Evolutionary conservation across 2,888 invertebrate genomes (phyloP).

Genomic region (Noctua janthe): DNA sequence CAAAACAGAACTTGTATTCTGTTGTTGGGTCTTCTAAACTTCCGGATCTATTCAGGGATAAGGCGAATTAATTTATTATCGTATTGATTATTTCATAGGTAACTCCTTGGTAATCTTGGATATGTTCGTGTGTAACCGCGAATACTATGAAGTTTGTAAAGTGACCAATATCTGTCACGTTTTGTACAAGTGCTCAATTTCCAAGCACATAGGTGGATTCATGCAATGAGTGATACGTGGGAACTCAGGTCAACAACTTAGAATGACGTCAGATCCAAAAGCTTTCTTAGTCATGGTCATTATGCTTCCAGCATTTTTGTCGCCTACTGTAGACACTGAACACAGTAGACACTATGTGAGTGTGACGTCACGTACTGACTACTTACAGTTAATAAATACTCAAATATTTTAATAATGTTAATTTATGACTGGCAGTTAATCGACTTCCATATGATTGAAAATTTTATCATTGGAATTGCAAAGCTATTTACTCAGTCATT

Average conservation of each 20-base stretch:
- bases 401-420: conserved; percentile 33
- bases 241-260: conserved; percentile 77
- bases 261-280: conserved; percentile 74
- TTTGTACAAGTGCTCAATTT: conserved; percentile 46
- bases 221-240: conserved; percentile 55
- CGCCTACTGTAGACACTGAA: conserved; percentile 39
- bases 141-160: conserved; percentile 34
- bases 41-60: not conserved
- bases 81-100: not conserved
- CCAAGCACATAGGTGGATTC: conserved; percentile 41
- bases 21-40: not conserved
- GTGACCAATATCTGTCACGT: conserved; percentile 40
- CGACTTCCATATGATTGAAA: conserved; percentile 24
- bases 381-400: conserved; percentile 27
- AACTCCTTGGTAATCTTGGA: not conserved
- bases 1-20: not conserved
- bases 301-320: conserved; percentile 49
- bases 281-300: conserved; percentile 70
- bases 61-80: not conserved
- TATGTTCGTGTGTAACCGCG: not conserved
- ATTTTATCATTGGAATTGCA: conserved; percentile 28
- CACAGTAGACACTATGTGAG: conserved; percentile 23
- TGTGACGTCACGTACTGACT: conserved; percentile 24
- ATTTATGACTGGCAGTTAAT: conserved; percentile 24
- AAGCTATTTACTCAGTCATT: conserved; percentile 35